Percentiles rank a stretch among this genome's conserved stretches.
Conservation (phyloP, 2,888 invertebrate species). For the Aromia moschata region DNA sequence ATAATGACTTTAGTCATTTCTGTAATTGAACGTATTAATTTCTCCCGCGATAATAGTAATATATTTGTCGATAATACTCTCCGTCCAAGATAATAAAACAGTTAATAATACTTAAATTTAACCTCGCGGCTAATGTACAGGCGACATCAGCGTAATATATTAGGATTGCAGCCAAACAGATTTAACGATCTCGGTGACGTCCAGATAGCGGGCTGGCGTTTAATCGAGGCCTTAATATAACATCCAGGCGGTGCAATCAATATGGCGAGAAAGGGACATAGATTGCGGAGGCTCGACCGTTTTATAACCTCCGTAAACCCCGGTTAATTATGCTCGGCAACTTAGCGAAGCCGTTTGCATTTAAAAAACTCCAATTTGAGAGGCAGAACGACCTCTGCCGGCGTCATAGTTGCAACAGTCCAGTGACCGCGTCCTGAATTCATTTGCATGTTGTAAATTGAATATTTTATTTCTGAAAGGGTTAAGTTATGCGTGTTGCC, state of each 20-base stretch:
- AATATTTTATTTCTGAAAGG: no score
- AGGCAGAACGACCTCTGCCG: conserved; percentile 15
- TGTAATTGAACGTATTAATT: no score
- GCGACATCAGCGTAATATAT: conserved; percentile 3
- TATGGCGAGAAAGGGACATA: conserved; percentile 10
- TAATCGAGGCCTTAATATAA: conserved; percentile 16
- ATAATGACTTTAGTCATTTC: no score
- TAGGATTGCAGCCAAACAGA: conserved; percentile 5
- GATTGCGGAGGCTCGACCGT: neutral
- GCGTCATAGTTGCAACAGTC: no score
- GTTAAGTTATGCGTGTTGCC: no score
- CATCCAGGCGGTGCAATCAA: conserved; percentile 5
- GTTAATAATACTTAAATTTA: conserved; percentile 9
- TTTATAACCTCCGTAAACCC: conserved; percentile 10
- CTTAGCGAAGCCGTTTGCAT: neutral
- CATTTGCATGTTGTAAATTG: no score
- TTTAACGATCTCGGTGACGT: conserved; percentile 15
- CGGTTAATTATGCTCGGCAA: conserved; percentile 1
- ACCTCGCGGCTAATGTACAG: neutral
- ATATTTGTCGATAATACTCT: no score
- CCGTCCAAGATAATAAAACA: conserved; percentile 8
- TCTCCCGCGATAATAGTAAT: conserved; percentile 3
- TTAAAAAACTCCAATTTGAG: conserved; percentile 15
- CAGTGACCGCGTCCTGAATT: no score
- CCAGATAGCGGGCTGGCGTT: conserved; percentile 6